Base-by-base conservation (phyloP, 2,113 vertebrate species). In the Microcebus ravelobensis region DNA sequence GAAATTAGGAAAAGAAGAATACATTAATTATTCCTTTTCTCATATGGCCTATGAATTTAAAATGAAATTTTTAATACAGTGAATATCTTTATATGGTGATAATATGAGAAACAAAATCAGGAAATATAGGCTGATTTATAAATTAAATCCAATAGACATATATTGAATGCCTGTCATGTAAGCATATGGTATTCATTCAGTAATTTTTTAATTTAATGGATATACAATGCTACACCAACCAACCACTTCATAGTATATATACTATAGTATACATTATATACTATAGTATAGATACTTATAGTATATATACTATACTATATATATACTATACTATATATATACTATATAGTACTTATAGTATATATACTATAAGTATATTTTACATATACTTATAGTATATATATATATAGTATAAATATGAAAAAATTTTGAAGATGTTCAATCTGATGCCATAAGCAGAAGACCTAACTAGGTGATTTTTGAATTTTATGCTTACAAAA, bases 401-500 rank as follows among this genome's bases (percentile, higher is more conserved):
- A 52, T 52, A 52, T 52, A 52, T 52, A 52, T 52, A 52, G 50
- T 52, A 52, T 52, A 84, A 93, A 74, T 50, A 80, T 27, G 12
- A 88, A 88, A 55, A 27, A 48, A 42, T 52, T 88, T 17, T 79
- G 14, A 84, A 71, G 42, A 18, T 84, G 15, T 89, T 63, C 27
- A 74, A 29, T 91, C 29, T 88, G 71, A 74, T 65, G 31, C 6
- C 27, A 74, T 21, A 86, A 50, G 31, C 31, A 82, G 61, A 4
- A 86, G 36, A 48, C 55, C 13, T 36, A 90, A 50, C 4, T 77
- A 93, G 34, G 7, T 18, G 7, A 90, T 63, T 92, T 91, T 93
- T 71, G 42, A 70, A 90, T 79, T 83, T 95, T 93, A 23, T 65
- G 42, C 23, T 90, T 85, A 68, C 8, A 76, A 80, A 82, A 90